phyloP scores from a whole-genome alignment of 1,140 invertebrate genomes.

The Aphelenchoides besseyi region DNA sequence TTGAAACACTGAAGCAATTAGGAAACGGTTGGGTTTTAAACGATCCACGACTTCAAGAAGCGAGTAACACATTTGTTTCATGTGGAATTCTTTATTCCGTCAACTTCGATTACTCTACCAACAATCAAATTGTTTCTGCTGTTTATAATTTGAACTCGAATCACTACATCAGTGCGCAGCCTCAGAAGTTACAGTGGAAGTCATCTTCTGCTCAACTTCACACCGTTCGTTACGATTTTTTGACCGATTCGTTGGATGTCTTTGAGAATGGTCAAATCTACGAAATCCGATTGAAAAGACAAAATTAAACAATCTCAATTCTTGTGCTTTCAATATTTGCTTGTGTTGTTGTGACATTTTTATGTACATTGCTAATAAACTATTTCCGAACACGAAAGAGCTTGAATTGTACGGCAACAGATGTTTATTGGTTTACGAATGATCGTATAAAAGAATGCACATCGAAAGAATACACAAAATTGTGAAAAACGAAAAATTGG shows the following conservation, averaged over 20 bases:
- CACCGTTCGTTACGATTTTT: background rate
- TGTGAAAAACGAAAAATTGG: background rate
- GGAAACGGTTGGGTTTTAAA: background rate
- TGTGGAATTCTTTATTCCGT: background rate
- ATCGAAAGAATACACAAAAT: background rate
- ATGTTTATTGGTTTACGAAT: too few species aligned
- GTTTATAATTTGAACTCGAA: background rate
- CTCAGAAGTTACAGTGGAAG: background rate
- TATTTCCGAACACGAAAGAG: background rate
- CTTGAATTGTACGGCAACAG: too few species aligned
- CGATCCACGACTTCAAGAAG: background rate
- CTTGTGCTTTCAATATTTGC: background rate
- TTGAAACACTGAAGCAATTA: background rate
- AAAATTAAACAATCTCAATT: background rate
- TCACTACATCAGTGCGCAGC: background rate
- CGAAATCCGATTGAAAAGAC: background rate
- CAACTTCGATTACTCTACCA: background rate
- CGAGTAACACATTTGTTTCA: conserved; percentile 3
- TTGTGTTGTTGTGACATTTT: background rate
- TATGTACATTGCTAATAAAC: background rate
- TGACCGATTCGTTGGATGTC: background rate
- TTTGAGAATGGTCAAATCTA: conserved; percentile 8
- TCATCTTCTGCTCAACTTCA: background rate
- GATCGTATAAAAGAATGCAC: background rate
- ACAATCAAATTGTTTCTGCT: background rate